Conservation (phyloP, 2,113 vertebrate genomes). For the Caretta caretta region DNA sequence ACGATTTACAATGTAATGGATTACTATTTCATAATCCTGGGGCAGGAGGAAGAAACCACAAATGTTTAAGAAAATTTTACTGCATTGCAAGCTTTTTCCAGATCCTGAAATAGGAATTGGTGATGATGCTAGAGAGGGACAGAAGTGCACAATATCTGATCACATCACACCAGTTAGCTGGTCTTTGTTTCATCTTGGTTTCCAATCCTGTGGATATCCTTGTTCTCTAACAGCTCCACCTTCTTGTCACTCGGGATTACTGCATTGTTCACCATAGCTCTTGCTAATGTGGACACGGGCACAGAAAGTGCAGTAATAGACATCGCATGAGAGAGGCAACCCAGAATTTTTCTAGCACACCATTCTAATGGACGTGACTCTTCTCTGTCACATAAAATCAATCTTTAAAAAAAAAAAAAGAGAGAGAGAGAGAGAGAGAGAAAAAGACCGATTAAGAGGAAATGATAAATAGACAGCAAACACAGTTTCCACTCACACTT, state of each 20-base stretch:
- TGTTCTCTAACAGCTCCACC: conserved; percentile 83
- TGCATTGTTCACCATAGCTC: conserved; percentile 79
- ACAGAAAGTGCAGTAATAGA: conserved; percentile 76
- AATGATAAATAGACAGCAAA: not conserved
- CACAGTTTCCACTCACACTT: not conserved
- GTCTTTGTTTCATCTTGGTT: conserved; percentile 42
- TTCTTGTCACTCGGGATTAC: conserved; percentile 73
- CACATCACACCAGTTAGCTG: fast-evolving
- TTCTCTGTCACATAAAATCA: conserved; percentile 78
- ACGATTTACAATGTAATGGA: conserved; percentile 72
- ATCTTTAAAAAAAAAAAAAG: conserved; percentile 34
- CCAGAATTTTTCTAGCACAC: conserved; percentile 78
- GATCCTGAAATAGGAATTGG: not conserved
- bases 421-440: not conserved
- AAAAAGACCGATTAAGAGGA: not conserved
- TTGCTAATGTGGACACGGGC: conserved; percentile 72
- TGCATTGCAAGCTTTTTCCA: conserved; percentile 1
- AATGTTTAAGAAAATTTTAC: not conserved
- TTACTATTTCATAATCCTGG: conserved; percentile 46
- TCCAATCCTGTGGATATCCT: conserved; percentile 77
- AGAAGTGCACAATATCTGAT: not conserved
- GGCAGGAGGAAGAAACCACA: conserved; percentile 48
- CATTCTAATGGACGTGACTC: conserved; percentile 82
- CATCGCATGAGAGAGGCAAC: conserved; percentile 40
- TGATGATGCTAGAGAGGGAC: not conserved